Conservation (phyloP, 2,113 vertebrate genomes). For the Hiodon tergisus region DNA sequence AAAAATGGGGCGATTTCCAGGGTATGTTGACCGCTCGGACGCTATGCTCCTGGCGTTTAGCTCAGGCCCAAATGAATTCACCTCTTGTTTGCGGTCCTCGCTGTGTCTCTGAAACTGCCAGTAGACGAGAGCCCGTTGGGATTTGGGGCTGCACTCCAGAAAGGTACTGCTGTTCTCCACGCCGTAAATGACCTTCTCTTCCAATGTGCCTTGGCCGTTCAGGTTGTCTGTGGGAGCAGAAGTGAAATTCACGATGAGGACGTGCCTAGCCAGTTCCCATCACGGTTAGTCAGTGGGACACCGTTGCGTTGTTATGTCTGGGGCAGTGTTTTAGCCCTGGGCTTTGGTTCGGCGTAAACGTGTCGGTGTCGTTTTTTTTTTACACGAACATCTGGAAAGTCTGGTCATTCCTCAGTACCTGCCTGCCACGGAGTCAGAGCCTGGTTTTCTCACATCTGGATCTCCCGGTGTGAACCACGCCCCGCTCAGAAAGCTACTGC, state of each 20-base stretch:
- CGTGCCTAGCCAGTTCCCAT: too few relatives aligned
- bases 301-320: too few relatives aligned
- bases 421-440: too few relatives aligned
- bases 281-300: too few relatives aligned
- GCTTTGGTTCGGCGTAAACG: not conserved
- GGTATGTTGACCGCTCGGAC: not conserved
- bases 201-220: conserved; percentile 62
- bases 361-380: not conserved
- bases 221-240: conserved; percentile 68
- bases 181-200: conserved; percentile 87
- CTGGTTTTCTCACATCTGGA: too few relatives aligned
- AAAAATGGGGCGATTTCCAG: not conserved
- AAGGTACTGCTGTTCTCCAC: conserved; percentile 98
- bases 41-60: too few relatives aligned
- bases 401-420: too few relatives aligned
- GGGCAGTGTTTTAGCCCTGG: too few relatives aligned
- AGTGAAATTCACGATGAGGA: not conserved
- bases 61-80: conserved; percentile 39
- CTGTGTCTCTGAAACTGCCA: conserved; percentile 87
- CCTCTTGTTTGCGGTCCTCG: conserved; percentile 86
- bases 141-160: conserved; percentile 92
- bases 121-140: conserved; percentile 80
- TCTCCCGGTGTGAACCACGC: too few relatives aligned
- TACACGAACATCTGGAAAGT: too few relatives aligned
- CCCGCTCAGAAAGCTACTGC: too few relatives aligned